Conservation (phyloP, 2,797 vertebrate genomes). For the Enteromius thamalakanensis region DNA sequence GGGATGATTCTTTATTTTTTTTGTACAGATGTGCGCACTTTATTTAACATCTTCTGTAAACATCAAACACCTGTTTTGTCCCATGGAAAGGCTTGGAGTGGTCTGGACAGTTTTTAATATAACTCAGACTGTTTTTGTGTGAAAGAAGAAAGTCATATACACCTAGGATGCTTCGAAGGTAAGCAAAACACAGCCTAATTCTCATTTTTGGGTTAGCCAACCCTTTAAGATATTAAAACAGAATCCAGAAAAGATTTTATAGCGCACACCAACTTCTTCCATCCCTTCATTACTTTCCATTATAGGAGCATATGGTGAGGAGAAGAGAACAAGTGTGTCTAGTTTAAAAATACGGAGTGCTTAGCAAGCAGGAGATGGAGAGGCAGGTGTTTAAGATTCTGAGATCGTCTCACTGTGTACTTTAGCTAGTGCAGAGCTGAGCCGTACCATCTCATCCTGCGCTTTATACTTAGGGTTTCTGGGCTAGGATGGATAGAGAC, state of each 20-base stretch:
- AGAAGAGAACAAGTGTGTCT: constrained; percentile 43
- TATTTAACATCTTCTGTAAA: no score
- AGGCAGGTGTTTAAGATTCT: constrained; percentile 57
- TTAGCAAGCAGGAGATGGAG: constrained; percentile 21
- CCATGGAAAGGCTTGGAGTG: no score
- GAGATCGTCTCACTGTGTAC: constrained; percentile 38
- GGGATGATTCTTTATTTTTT: no score
- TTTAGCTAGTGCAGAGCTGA: constrained; percentile 25
- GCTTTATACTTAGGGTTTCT: constrained; percentile 13
- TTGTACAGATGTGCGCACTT: no score
- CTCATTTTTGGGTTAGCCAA: no score
- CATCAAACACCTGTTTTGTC: no score
- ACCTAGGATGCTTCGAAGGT: no score
- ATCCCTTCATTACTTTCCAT: constrained; percentile 46
- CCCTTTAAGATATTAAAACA: neutral
- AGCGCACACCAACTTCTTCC: constrained; percentile 44
- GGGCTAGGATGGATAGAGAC: constrained; percentile 27
- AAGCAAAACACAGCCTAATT: no score
- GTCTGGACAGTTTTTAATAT: no score
- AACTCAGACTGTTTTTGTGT: no score
- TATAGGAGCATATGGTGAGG: constrained; percentile 51
- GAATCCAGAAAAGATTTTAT: neutral
- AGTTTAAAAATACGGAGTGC: constrained; percentile 20
- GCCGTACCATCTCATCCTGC: constrained; percentile 5
- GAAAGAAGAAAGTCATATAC: no score